Conservation (phyloP, 2,888 invertebrate genomes). For the Metopia argyrocephala region DNA sequence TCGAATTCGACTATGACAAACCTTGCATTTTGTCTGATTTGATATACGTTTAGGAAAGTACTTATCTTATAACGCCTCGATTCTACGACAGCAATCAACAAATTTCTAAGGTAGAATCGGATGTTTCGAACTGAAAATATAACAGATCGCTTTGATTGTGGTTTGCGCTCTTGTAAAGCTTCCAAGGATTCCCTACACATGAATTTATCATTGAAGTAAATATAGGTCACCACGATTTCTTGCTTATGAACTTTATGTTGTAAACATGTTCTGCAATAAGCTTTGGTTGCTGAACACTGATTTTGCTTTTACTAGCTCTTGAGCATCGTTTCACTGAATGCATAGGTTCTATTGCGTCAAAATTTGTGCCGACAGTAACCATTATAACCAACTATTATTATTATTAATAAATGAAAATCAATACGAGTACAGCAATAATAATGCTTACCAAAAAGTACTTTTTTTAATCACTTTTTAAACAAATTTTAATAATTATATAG, state of each 20-base stretch:
- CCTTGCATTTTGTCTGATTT: conserved; percentile 6
- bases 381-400: no score
- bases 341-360: no score
- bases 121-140: no score
- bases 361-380: no score
- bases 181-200: not conserved
- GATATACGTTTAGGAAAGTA: conserved; percentile 1
- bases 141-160: no score
- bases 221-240: not conserved
- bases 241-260: not conserved
- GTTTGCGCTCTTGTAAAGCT: not conserved
- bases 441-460: conserved; percentile 2
- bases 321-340: conserved; percentile 2
- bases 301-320: conserved; percentile 1
- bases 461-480: not conserved
- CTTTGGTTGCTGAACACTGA: not conserved
- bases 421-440: not conserved
- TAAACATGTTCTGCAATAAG: not conserved
- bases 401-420: no score
- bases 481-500: not conserved
- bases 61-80: no score
- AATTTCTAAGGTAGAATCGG: no score
- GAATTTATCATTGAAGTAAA: not conserved
- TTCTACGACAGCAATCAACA: no score
- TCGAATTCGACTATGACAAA: no score